phyloP scores from a whole-genome alignment of 2,888 invertebrate species.

The Camptogramma bilineatum region DNA sequence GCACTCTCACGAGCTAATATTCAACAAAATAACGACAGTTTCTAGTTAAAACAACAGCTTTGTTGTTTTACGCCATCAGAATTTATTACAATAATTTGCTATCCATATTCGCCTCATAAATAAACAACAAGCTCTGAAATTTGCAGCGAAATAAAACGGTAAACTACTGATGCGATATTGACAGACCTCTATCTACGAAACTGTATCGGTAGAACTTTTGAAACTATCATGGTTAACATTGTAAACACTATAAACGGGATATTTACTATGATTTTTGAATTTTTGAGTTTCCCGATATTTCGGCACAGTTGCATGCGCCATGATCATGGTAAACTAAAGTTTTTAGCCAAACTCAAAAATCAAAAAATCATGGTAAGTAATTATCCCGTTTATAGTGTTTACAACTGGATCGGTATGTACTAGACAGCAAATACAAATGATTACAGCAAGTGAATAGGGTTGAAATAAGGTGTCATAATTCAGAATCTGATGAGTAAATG shows the following conservation, averaged over 20 bases:
- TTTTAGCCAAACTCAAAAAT: no score
- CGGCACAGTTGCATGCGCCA: no score
- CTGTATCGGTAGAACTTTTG: background rate
- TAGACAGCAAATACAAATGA: background rate
- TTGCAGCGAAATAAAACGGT: conserved; percentile 39
- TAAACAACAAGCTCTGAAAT: conserved; percentile 42
- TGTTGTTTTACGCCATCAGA: conserved; percentile 27
- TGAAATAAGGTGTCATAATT: no score
- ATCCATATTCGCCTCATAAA: conserved; percentile 40
- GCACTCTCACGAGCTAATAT: background rate
- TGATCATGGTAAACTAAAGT: no score
- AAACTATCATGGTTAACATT: no score
- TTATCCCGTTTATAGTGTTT: no score
- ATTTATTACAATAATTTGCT: conserved; percentile 30
- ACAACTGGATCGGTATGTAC: no score
- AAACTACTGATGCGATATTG: conserved; percentile 39
- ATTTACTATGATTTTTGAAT: no score
- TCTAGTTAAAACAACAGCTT: conserved; percentile 15
- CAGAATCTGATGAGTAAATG: no score
- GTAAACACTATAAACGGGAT: no score
- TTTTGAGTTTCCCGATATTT: no score
- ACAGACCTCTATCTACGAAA: conserved; percentile 10
- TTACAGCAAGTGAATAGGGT: background rate
- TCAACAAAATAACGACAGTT: conserved; percentile 4
- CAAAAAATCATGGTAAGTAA: no score